Evolutionary conservation across 2,888 invertebrate genomes (phyloP).

Genomic region (Lasioglossum calceatum): DNA sequence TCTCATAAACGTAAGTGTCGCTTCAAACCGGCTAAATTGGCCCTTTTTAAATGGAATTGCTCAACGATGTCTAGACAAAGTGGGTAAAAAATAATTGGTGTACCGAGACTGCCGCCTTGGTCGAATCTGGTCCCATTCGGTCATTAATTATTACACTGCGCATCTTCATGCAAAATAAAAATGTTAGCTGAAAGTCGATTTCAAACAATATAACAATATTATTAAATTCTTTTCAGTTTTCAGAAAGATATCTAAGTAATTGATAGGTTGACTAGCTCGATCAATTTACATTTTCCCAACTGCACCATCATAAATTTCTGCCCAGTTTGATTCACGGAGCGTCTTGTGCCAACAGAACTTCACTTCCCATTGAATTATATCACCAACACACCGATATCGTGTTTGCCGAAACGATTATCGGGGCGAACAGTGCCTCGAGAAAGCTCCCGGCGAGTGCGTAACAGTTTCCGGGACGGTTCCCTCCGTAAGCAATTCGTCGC

Average conservation of each 20-base stretch:
- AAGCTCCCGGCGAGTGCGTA: neutral
- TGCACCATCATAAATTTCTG: neutral
- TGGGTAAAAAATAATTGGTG: slow-evolving; percentile 11
- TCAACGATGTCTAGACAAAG: slow-evolving; percentile 21
- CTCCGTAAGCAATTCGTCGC: neutral
- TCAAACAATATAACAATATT: too few species aligned
- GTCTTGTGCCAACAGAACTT: neutral
- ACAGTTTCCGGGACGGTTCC: neutral
- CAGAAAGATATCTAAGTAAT: neutral
- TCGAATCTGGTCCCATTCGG: neutral
- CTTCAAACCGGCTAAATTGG: slow-evolving; percentile 26
- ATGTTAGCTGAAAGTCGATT: too few species aligned
- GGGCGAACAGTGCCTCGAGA: too few species aligned
- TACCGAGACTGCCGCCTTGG: neutral
- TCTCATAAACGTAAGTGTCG: slow-evolving; percentile 42
- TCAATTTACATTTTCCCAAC: neutral
- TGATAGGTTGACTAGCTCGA: neutral
- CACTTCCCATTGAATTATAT: neutral
- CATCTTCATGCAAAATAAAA: neutral
- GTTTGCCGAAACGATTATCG: neutral
- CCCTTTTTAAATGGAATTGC: neutral
- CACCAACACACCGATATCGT: neutral
- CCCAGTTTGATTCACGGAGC: neutral
- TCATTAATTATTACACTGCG: neutral
- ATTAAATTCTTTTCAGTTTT: too few species aligned